Evolutionary conservation across 2,113 vertebrate species (phyloP).

Genomic region (Herpetotheres cachinnans): DNA sequence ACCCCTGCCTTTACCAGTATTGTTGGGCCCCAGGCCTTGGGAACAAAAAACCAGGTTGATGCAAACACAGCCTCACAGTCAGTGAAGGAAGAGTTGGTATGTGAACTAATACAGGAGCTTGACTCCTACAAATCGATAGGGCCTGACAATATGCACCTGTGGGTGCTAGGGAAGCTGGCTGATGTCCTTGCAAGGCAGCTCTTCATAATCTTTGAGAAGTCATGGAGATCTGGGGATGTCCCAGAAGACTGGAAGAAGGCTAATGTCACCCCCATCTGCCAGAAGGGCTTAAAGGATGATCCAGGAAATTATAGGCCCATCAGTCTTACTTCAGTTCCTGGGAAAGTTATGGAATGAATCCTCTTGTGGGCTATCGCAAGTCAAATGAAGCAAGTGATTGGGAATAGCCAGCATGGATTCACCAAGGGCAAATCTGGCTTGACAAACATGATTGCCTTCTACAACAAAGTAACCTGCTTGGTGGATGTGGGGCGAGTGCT

Average conservation of each 20-base stretch:
- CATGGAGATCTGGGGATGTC: not conserved
- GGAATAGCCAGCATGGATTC: not conserved
- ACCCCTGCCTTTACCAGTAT: no score
- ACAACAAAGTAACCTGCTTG: rapidly evolving
- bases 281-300: not conserved
- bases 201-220: not conserved
- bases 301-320: not conserved
- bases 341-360: not conserved
- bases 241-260: not conserved
- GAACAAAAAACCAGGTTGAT: not conserved
- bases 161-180: no score
- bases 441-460: not conserved
- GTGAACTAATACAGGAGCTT: not conserved
- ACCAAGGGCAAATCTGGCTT: rapidly evolving
- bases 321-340: not conserved
- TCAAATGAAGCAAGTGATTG: not conserved
- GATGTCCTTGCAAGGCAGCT: not conserved
- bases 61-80: not conserved
- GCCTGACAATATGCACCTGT: not conserved
- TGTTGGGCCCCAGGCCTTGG: not conserved
- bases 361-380: not conserved
- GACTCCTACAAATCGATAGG: not conserved
- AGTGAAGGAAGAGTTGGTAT: not conserved
- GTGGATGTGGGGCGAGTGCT: rapidly evolving
- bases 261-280: not conserved